A percentile compares a stretch with the other conserved stretches of the same genome.
phyloP scores from a whole-genome alignment of 2,113 vertebrate species.

The Enhydra lutris region DNA sequence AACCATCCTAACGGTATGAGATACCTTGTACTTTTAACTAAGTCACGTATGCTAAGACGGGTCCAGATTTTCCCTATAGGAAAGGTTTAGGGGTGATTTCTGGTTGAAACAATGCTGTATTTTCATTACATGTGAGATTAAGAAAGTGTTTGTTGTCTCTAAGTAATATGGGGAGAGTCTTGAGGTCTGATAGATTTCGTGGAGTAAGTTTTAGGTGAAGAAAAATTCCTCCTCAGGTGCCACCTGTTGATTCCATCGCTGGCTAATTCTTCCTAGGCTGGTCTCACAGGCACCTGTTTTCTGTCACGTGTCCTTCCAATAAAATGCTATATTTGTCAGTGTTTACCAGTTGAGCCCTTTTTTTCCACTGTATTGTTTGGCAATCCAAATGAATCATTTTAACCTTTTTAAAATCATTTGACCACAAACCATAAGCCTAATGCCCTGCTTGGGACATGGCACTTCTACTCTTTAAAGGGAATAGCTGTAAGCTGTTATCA shows the following conservation, averaged over 20 bases:
- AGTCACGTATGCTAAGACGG: neutral
- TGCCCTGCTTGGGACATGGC: neutral
- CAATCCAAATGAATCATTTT: neutral
- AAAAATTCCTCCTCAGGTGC: neutral
- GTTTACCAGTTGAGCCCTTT: neutral
- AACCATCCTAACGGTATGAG: neutral
- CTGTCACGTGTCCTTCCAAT: neutral
- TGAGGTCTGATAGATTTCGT: neutral
- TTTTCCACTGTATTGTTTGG: neutral
- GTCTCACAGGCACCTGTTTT: neutral
- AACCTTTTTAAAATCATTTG: neutral
- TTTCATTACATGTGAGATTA: neutral
- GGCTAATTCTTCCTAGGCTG: neutral
- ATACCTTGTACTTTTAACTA: neutral
- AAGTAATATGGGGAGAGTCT: neutral
- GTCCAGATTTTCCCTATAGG: neutral
- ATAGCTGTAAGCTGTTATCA: neutral
- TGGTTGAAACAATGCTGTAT: neutral
- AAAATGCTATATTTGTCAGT: neutral
- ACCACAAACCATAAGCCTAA: neutral
- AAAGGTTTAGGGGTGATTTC: neutral
- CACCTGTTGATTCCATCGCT: neutral
- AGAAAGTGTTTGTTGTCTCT: neutral
- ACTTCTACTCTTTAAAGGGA: neutral
- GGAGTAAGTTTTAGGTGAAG: neutral